These are phyloP conservation scores for Phyllopteryx taeniolatus DNA, from an alignment of 2,113 vertebrate genomes.

Conservation along the genomic window DNA sequence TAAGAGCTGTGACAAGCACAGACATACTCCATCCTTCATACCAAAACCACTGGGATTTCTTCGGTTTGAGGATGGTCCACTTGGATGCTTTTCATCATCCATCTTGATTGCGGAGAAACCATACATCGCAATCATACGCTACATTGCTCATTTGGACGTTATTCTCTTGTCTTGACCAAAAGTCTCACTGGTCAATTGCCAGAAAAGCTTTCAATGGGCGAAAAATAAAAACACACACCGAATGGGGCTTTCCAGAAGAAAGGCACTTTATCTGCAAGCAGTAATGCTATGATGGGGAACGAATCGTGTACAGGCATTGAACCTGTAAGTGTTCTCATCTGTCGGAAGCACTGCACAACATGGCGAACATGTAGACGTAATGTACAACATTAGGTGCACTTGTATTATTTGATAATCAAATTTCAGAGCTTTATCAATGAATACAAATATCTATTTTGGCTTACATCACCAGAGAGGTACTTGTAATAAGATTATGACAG, in stretches of 20 bases:
- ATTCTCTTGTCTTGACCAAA: constrained; percentile 9
- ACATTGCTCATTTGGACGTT: constrained; percentile 1
- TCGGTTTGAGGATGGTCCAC: constrained; percentile 9
- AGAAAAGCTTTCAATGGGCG: background rate
- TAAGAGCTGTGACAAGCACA: background rate
- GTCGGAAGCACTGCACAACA: background rate
- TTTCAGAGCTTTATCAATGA: no score
- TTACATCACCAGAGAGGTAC: background rate
- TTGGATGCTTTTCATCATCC: constrained; percentile 23
- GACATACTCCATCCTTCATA: constrained; percentile 13
- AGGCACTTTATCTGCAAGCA: background rate
- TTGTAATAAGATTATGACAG: background rate
- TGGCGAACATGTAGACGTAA: no score
- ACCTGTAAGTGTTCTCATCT: background rate
- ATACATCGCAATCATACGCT: constrained; percentile 10
- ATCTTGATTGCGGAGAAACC: constrained; percentile 19
- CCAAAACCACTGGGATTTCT: constrained; percentile 24
- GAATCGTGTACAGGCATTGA: background rate
- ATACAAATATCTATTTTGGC: background rate
- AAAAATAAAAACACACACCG: background rate
- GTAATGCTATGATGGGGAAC: background rate
- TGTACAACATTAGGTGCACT: no score
- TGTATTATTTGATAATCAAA: no score
- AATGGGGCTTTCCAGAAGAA: background rate
- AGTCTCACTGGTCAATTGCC: background rate